phyloP scores from a whole-genome alignment of 2,113 vertebrate species.

The Brachyistius frenatus region DNA sequence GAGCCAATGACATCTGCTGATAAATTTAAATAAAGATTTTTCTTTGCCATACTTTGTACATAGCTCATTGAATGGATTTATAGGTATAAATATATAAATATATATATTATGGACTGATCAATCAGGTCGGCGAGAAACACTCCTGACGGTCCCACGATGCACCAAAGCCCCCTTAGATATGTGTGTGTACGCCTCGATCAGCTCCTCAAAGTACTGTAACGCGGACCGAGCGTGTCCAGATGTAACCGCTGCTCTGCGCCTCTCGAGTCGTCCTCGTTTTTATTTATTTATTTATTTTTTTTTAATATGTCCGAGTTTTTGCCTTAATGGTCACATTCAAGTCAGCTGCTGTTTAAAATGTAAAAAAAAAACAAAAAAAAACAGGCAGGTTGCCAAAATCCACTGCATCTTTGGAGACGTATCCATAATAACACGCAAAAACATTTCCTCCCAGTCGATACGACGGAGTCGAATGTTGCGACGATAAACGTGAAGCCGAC shows the following conservation, averaged over 20 bases:
- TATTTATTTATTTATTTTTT: background rate
- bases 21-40: slow-evolving; percentile 58
- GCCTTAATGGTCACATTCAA: background rate
- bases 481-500: background rate
- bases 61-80: slow-evolving; percentile 78
- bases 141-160: slow-evolving; percentile 70
- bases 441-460: background rate
- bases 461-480: too few relatives aligned
- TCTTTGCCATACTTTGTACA: slow-evolving; percentile 79
- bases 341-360: too few relatives aligned
- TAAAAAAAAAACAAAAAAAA: background rate
- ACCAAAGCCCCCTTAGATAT: slow-evolving; percentile 67
- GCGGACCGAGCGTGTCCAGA: slow-evolving; percentile 50
- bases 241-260: slow-evolving; percentile 30
- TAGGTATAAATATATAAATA: slow-evolving; percentile 73
- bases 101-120: slow-evolving; percentile 61
- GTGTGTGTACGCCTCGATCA: slow-evolving; percentile 60
- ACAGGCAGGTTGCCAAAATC: background rate
- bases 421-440: background rate
- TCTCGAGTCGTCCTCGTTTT: background rate
- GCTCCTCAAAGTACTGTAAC: slow-evolving; percentile 55
- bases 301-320: slow-evolving; percentile 24
- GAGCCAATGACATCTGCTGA: slow-evolving; percentile 67
- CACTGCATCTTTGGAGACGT: background rate
- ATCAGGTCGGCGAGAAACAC: slow-evolving; percentile 51